Percentiles rank a stretch among this genome's conserved stretches.
Evolutionary conservation across 2,797 vertebrate genomes (phyloP).

Genomic region (Champsocephalus gunnari): DNA sequence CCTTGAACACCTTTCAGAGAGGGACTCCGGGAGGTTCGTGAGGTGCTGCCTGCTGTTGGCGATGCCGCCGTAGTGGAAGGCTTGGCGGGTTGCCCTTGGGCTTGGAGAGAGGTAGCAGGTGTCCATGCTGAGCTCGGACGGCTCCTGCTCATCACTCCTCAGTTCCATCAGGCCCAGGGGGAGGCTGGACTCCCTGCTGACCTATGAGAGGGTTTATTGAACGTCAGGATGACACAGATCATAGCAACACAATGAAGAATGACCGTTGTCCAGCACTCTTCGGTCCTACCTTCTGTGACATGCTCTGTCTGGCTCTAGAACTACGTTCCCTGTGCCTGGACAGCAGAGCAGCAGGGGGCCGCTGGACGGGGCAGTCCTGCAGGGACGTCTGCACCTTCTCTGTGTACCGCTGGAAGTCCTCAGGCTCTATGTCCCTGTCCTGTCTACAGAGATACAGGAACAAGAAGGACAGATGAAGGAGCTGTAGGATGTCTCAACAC

Average conservation of each 20-base stretch:
- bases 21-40: slow-evolving; percentile 83
- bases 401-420: slow-evolving; percentile 95
- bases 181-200: slow-evolving; percentile 83
- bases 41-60: slow-evolving; percentile 94
- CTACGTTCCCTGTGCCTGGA: slow-evolving; percentile 84
- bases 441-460: slow-evolving; percentile 77
- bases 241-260: not conserved
- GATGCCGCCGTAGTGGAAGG: slow-evolving; percentile 89
- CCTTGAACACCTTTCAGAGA: slow-evolving; percentile 87
- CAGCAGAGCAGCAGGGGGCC: slow-evolving; percentile 85
- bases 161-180: slow-evolving; percentile 77
- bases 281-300: slow-evolving; percentile 86
- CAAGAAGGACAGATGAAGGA: slow-evolving; percentile 3
- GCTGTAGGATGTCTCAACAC: not conserved
- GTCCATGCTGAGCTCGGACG: slow-evolving; percentile 61
- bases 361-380: slow-evolving; percentile 92
- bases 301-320: slow-evolving; percentile 83
- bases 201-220: slow-evolving; percentile 72
- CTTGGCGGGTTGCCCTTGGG: slow-evolving; percentile 81
- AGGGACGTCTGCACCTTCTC: slow-evolving; percentile 91
- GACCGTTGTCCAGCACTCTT: not conserved
- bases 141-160: slow-evolving; percentile 76
- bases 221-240: not conserved
- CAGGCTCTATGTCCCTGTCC: slow-evolving; percentile 94
- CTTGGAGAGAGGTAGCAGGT: slow-evolving; percentile 86